phyloP scores from a whole-genome alignment of 2,888 invertebrate species.

The Apoda limacodes region DNA sequence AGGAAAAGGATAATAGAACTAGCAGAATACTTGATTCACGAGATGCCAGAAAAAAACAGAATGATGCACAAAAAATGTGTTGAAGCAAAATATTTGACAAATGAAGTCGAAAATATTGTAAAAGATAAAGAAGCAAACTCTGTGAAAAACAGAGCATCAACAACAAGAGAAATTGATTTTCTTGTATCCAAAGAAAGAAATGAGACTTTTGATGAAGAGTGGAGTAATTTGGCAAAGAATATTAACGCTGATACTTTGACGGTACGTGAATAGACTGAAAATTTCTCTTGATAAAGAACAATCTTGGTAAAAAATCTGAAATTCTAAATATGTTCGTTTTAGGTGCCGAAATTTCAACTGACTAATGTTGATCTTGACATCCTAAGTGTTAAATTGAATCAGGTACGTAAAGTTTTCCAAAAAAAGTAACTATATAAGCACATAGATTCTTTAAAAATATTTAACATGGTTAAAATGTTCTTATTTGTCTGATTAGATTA shows the following conservation, averaged over 20 bases:
- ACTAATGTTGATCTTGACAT: slow-evolving; percentile 34
- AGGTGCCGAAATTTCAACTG: slow-evolving; percentile 46
- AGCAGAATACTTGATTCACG: slow-evolving; percentile 35
- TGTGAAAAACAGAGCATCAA: slow-evolving; percentile 3
- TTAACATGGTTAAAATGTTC: slow-evolving; percentile 1
- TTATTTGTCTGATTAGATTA: slow-evolving; percentile 33
- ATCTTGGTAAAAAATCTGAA: background rate
- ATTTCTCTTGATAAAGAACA: background rate
- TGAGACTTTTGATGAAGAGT: slow-evolving; percentile 19
- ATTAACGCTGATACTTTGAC: slow-evolving; percentile 13
- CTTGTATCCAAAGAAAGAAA: background rate
- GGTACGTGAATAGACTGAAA: slow-evolving; percentile 14
- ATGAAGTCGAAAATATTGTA: slow-evolving; percentile 22
- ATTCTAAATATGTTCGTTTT: slow-evolving; percentile 17
- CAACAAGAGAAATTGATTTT: background rate
- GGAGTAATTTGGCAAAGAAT: slow-evolving; percentile 21
- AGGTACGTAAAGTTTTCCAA: too few relatives aligned
- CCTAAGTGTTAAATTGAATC: slow-evolving; percentile 34
- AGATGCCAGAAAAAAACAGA: slow-evolving; percentile 32
- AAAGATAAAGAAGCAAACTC: slow-evolving; percentile 9
- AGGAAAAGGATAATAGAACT: slow-evolving; percentile 34
- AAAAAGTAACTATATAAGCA: background rate
- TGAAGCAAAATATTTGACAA: slow-evolving; percentile 24
- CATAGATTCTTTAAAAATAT: background rate
- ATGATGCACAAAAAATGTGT: slow-evolving; percentile 25